Conservation (phyloP, 2,797 vertebrate genomes). For the Alca torda region DNA sequence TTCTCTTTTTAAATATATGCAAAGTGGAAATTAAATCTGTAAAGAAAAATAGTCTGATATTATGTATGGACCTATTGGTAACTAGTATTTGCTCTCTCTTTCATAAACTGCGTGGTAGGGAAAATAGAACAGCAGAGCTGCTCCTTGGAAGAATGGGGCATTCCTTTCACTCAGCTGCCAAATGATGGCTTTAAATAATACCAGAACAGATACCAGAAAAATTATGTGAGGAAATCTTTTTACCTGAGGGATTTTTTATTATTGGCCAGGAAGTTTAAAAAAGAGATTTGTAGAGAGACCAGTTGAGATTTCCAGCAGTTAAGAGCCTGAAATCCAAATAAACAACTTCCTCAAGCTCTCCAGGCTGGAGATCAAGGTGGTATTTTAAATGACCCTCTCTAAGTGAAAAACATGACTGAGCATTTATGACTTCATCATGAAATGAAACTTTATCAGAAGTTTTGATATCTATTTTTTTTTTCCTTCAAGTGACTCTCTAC, state of each 20-base stretch:
- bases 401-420: background rate
- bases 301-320: constrained; percentile 25
- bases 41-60: background rate
- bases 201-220: background rate
- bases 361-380: background rate
- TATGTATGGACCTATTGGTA: background rate
- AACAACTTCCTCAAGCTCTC: background rate
- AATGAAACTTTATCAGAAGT: background rate
- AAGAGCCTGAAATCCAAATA: background rate
- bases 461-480: background rate
- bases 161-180: background rate
- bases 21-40: background rate
- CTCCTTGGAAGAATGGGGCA: background rate
- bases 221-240: background rate
- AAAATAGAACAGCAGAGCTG: background rate
- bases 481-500: background rate
- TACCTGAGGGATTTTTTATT: background rate
- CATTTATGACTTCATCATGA: background rate
- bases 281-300: background rate
- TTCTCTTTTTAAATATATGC: background rate
- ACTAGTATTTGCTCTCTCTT: background rate
- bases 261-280: constrained; percentile 8
- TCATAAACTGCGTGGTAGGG: background rate
- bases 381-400: background rate
- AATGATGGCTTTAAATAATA: background rate